Base-by-base conservation (phyloP, 2,113 vertebrate genomes). In the Scortum barcoo region DNA sequence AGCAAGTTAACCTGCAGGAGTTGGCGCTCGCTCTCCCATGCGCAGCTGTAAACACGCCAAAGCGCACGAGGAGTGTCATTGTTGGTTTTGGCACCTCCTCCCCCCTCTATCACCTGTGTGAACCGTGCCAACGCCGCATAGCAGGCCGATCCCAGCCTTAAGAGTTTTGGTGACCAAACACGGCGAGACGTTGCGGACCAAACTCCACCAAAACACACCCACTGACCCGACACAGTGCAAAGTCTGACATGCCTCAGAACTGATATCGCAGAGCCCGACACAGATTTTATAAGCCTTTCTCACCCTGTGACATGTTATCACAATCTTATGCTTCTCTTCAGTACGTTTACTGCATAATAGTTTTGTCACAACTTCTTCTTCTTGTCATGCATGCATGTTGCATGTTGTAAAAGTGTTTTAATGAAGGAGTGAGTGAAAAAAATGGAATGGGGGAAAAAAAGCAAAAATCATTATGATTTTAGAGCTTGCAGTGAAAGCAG, bases 191-290 rank as follows among this genome's bases (percentile, higher is more conserved):
- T n/a, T n/a, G n/a, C n/a, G n/a, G 10, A 36, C 28, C 19, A 36
- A 46, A 13, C n/a, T 36, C 26, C 36, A 6, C 13, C 14, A 71
- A 4, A 62, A 69, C 14, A 24, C 46, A 46, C 53, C 0, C 24
- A 19, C 38, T 63, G 58, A 36, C 38, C 36, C 2, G 26, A 42
- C 30, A n/a, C 7, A 48, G 77, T 51, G 33, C 36, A 62, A 44
- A 58, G 42, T 42, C 44, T 4, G 38, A 74, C 82, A 24, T 44
- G 19, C 71, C 5, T 30, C 17, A 33, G 51, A 44, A 24, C 51
- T 61, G 78, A 73, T 73, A 57, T 33, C 42, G 3, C 19, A 22
- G 30, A 42, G n/a, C 9, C 61, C 72, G 54, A 80, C 72, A 80
- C 62, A 69, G 51, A 50, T 84, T 81, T 60, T 36, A 61, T 33